phyloP scores from a whole-genome alignment of 2,888 invertebrate species.

The Macrophya annulata region DNA sequence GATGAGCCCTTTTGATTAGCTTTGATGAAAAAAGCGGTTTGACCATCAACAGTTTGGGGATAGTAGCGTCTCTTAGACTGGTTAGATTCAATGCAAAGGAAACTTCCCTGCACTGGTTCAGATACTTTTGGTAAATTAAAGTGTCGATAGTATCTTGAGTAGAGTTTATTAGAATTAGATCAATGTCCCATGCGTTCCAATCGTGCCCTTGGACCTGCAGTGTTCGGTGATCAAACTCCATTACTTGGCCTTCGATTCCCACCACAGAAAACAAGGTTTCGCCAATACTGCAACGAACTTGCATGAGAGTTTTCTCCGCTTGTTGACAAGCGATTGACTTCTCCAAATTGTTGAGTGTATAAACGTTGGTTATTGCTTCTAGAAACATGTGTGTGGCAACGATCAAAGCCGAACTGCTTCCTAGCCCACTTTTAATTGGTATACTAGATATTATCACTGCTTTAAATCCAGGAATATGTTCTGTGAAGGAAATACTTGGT shows the following conservation, averaged over 20 bases:
- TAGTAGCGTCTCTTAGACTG: slow-evolving; percentile 20
- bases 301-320: background rate
- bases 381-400: slow-evolving; percentile 61
- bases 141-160: slow-evolving; percentile 18
- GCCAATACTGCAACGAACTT: slow-evolving; percentile 12
- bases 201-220: slow-evolving; percentile 14
- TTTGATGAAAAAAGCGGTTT: slow-evolving; percentile 12
- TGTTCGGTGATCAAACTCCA: slow-evolving; percentile 38
- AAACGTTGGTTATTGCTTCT: slow-evolving; percentile 58
- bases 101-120: slow-evolving; percentile 32
- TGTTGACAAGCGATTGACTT: slow-evolving; percentile 59
- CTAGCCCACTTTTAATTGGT: slow-evolving; percentile 54
- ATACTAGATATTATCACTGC: slow-evolving; percentile 58
- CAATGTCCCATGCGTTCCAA: slow-evolving; percentile 32
- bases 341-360: slow-evolving; percentile 57
- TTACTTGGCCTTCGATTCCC: slow-evolving; percentile 20
- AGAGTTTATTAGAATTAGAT: slow-evolving; percentile 41
- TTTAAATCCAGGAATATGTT: slow-evolving; percentile 61
- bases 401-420: slow-evolving; percentile 58
- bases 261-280: slow-evolving; percentile 30
- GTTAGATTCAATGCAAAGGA: slow-evolving; percentile 35
- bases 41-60: slow-evolving; percentile 1
- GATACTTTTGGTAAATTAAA: slow-evolving; percentile 25
- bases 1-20: slow-evolving; percentile 5
- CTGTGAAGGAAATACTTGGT: slow-evolving; percentile 53